Evolutionary conservation across 2,113 vertebrate species (phyloP), one percentile per base, ranked within the genome.

Genomic region (Engystomops pustulosus): DNA sequence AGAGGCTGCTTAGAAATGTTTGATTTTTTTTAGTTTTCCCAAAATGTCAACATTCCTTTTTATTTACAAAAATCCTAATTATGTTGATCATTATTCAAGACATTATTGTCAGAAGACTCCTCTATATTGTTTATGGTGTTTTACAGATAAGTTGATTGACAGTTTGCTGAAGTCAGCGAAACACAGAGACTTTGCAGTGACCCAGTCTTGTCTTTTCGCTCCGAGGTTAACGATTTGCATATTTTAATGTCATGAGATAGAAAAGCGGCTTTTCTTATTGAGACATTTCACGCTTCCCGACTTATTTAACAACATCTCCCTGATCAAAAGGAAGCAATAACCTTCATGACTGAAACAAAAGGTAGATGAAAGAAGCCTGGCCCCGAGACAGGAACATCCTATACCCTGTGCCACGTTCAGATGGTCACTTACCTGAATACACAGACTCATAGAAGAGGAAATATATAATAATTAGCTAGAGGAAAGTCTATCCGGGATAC

Each of bases 291-390:
- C n/a, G 34, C 69, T 60, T 55, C 74, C 23, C 74, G 80, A 82
- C 74, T 82, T 60, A 82, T 71, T 60, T 82, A 81, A 74, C 80
- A 82, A 45, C 69, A 72, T 82, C 68, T 60, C 25, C 68, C 67
- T 20, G 80, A 82, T 82, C 80, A 82, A 82, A 82, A 60, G 80
- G 38, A 51, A 58, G 49, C 68, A 72, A 58, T 58, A 60, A 72
- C n/a, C 36, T 55, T 81, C 49, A 38, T 58, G 69, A 82, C 49
- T 58, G 68, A 60, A 51, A 72, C 68, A 72, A 82, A 82, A 72
- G 80, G 68, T 82, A 82, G 80, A 82, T 82, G 68, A 82, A 82
- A 82, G 80, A n/a, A 69, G 44, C 27, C 15, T 81, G 65, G 45
- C 80, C 80, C 23, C 47, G 27, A 81, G 80, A 71, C 32, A 38